Evolutionary conservation across 2,113 vertebrate genomes (phyloP).

Genomic region (Crotophaga sulcirostris): DNA sequence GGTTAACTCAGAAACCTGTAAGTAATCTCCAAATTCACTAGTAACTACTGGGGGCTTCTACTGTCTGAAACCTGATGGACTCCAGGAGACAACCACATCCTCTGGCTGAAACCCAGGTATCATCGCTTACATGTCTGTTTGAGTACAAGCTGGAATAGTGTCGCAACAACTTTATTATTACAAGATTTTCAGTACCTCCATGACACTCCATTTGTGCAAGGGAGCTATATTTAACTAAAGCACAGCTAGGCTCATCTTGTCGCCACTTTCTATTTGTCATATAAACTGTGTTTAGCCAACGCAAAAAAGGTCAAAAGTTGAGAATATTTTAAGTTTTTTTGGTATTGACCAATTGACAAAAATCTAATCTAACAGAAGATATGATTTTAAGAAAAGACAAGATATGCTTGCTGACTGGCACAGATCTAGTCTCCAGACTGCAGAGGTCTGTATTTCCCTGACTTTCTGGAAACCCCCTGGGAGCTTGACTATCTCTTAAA

Average conservation of each 20-base stretch:
- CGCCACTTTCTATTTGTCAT: not conserved
- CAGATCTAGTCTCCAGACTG: not conserved
- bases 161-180: not conserved
- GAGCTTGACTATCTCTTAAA: not conserved
- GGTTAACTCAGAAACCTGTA: not conserved
- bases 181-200: not conserved
- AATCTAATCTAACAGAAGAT: constrained; percentile 7
- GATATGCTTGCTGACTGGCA: not conserved
- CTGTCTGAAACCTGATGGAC: not conserved
- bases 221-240: not conserved
- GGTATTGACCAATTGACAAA: constrained; percentile 8
- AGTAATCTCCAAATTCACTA: not conserved
- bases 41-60: not conserved
- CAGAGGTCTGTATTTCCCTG: not conserved
- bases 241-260: not conserved
- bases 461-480: not conserved
- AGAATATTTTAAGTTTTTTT: constrained; percentile 24
- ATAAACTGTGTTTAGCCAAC: not conserved
- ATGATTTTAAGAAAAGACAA: not conserved
- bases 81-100: not conserved
- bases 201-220: not conserved
- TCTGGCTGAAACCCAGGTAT: not conserved
- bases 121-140: accelerated
- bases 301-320: not conserved
- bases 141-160: not conserved